Evolutionary conservation across 2,113 vertebrate genomes (phyloP), one percentile per base, ranked within the genome.

Genomic region (Uria aalge): DNA sequence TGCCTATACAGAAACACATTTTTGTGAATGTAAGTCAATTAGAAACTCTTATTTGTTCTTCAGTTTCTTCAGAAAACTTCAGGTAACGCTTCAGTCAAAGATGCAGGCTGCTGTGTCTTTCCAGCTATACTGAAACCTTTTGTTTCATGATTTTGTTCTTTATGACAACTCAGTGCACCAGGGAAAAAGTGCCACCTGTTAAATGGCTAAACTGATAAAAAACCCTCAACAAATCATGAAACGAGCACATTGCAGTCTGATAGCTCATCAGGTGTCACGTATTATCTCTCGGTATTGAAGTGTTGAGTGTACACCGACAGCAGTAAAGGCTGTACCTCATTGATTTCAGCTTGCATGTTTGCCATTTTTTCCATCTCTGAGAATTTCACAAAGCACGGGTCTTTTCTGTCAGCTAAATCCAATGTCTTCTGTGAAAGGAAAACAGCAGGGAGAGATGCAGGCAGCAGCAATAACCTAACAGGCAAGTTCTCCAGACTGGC

Each of bases 271-370:
- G n/a, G 21, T 27, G 16, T 9, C 41, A 43, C 1, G 3, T 20
- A 32, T 26, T 38, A 48, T 26, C 45, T 30, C 47, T 19, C 34
- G 8, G 14, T 8, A 81, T 4, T 5, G 2, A 88, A 29, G 24
- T 1, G 5, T 1, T 40, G 16, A 53, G n/a, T 4, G 5, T 20
- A 64, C 5, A 8, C 5, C 20, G 53, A 67, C 45, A 92, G 32
- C 5, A 36, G 36, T 8, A 76, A 74, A 81, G 38, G 50, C 50
- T 48, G 93, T 97, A 99, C 99, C 98, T 99, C 94, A 40, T 97
- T 97, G 94, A 99, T 97, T 96, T 98, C 98, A 88, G 98, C 98
- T 96, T 95, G 97, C 17, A 96, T 90, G 72, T 97, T 96, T 92
- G 98, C 98, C 53, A 96, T 98, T 88, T 98, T 95, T 62, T 99